Evolutionary conservation across 2,113 vertebrate genomes (phyloP).

Genomic region (Thamnophis sirtalis): DNA sequence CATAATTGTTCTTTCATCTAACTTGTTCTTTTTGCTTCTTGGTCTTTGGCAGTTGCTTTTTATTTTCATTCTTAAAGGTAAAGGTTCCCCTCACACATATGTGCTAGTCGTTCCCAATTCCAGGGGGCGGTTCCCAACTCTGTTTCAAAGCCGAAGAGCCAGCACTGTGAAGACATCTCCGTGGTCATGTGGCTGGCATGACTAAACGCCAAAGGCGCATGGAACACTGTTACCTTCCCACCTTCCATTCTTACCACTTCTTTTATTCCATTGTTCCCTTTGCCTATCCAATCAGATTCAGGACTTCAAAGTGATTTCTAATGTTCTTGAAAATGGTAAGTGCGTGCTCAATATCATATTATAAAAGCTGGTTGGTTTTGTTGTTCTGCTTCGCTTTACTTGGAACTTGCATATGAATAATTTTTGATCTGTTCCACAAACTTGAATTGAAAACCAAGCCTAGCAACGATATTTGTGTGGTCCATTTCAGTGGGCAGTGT

Average conservation of each 20-base stretch:
- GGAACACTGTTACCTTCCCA: no score
- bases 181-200: no score
- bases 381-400: not conserved
- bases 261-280: not conserved
- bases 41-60: not conserved
- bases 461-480: not conserved
- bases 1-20: not conserved
- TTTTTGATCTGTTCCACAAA: not conserved
- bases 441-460: not conserved
- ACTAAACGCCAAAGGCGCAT: no score
- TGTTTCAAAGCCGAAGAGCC: no score
- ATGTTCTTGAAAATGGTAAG: not conserved
- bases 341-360: not conserved
- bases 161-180: no score
- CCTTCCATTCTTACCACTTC: not conserved
- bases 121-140: no score
- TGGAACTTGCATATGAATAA: not conserved
- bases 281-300: not conserved
- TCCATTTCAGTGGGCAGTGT: not conserved
- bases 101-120: no score
- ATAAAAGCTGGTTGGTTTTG: not conserved
- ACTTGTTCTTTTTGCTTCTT: not conserved
- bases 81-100: no score
- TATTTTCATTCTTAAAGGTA: not conserved
- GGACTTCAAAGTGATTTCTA: not conserved